phyloP scores from a whole-genome alignment of 1,140 invertebrate species.

The silkworm (Bombyx mori) region ASM3026992v2 NC_085120.1:3311501-3312000 shows the following conservation, averaged over 20 bases:
- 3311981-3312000: constrained; percentile 58
- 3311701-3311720: constrained; percentile 66
- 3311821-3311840: constrained; percentile 70
- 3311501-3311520: constrained; percentile 49
- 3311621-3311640: constrained; percentile 51
- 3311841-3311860: constrained; percentile 68
- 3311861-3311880: constrained; percentile 69
- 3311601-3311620: constrained; percentile 55
- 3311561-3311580: no score
- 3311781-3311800: constrained; percentile 65
- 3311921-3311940: constrained; percentile 67
- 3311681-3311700: constrained; percentile 65
- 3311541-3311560: no score
- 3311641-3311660: constrained; percentile 58
- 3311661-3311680: constrained; percentile 70
- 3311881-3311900: constrained; percentile 64
- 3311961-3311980: constrained; percentile 68
- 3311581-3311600: no score
- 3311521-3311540: no score
- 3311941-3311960: constrained; percentile 61
- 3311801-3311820: constrained; percentile 65
- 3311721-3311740: constrained; percentile 63
- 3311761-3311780: constrained; percentile 71
- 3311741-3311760: constrained; percentile 67
- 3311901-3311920: constrained; percentile 71